Conservation (phyloP, 1,140 invertebrate genomes). For the Brachionus manjavacas region DNA sequence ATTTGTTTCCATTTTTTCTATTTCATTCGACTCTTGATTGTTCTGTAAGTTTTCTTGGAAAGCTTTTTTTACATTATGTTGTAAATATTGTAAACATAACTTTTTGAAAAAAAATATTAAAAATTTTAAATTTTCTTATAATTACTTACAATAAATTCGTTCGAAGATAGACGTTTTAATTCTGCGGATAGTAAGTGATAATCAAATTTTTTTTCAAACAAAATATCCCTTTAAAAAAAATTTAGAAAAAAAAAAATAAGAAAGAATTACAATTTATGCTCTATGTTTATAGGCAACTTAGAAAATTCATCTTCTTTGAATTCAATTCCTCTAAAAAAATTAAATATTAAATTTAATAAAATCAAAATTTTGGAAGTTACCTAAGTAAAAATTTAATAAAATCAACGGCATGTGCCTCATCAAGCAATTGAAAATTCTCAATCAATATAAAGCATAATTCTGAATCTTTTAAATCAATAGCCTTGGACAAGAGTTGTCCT, state of each 20-base stretch:
- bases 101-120: neutral
- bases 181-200: neutral
- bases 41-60: neutral
- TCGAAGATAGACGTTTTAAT: constrained; percentile 12
- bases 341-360: neutral
- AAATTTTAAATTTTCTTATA: neutral
- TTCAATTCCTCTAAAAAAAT: neutral
- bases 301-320: neutral
- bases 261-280: constrained; percentile 11
- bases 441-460: neutral
- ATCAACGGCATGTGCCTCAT: constrained; percentile 13
- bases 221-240: neutral
- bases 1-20: constrained; percentile 28
- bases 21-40: neutral
- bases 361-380: neutral
- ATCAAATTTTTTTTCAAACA: constrained; percentile 31
- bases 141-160: constrained; percentile 38
- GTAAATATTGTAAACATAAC: constrained; percentile 40
- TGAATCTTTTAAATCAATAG: constrained; percentile 29
- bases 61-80: constrained; percentile 24
- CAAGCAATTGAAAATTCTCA: constrained; percentile 20
- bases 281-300: neutral
- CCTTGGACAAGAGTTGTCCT: neutral
- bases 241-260: neutral
- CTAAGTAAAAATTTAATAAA: constrained; percentile 20